These are phyloP conservation scores for Spodoptera frugiperda DNA, from an alignment of 1,140 invertebrate species.

Conservation along the genomic window DNA sequence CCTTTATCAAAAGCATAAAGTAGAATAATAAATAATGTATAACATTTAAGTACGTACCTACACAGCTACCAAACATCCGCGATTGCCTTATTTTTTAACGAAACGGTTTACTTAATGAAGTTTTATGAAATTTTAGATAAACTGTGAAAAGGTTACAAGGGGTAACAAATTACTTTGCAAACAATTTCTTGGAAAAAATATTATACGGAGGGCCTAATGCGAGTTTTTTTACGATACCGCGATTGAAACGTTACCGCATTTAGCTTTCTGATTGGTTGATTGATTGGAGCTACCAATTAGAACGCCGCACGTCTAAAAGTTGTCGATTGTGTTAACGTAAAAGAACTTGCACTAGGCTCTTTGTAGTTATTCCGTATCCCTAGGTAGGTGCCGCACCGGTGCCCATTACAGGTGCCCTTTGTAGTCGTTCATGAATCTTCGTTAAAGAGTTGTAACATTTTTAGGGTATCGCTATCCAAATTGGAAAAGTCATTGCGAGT, in stretches of 20 bases:
- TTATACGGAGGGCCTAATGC: neutral
- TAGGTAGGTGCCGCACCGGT: too few species aligned
- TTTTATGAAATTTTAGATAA: conserved; percentile 58
- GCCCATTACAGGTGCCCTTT: too few species aligned
- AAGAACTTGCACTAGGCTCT: too few species aligned
- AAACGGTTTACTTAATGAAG: conserved; percentile 51
- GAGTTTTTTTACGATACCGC: too few species aligned
- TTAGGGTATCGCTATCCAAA: neutral
- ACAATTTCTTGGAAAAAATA: conserved; percentile 54
- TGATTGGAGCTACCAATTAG: too few species aligned
- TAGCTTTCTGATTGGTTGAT: too few species aligned
- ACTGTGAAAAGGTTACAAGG: conserved; percentile 49
- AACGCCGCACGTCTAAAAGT: too few species aligned
- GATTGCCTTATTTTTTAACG: conserved; percentile 24
- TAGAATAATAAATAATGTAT: neutral
- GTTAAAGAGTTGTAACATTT: conserved; percentile 10
- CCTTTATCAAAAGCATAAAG: neutral
- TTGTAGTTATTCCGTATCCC: too few species aligned
- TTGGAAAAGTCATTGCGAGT: neutral
- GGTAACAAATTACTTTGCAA: conserved; percentile 62
- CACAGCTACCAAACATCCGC: conserved; percentile 40
- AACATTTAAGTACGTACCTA: conserved; percentile 28
- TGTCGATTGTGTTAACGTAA: too few species aligned
- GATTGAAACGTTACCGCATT: too few species aligned
- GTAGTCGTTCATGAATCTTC: conserved; percentile 31